Conservation (phyloP, 1,140 invertebrate genomes). For the Lithobius niger region DNA sequence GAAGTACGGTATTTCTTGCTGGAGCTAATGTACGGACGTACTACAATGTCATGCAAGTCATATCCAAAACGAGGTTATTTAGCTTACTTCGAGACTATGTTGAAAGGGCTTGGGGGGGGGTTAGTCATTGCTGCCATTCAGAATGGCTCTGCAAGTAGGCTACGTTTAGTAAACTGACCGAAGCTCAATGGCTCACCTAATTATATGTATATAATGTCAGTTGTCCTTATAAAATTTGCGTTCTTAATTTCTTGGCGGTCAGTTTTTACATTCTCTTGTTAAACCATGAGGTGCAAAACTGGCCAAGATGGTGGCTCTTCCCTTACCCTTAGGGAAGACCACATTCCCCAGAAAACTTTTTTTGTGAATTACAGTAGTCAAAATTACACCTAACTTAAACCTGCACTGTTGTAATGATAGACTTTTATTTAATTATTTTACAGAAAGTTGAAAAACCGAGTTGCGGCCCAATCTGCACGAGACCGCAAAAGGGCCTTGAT, state of each 20-base stretch:
- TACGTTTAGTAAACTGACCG: too few species aligned
- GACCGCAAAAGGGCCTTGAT: constrained; percentile 92
- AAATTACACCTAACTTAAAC: not conserved
- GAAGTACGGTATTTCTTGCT: too few species aligned
- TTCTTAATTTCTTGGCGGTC: constrained; percentile 10
- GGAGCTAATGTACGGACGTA: too few species aligned
- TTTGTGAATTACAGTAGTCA: not conserved
- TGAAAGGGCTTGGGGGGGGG: too few species aligned
- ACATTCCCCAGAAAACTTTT: not conserved
- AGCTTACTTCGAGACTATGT: too few species aligned
- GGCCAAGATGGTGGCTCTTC: not conserved
- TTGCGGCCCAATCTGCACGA: constrained; percentile 92
- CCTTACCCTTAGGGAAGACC: not conserved
- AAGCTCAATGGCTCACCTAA: too few species aligned
- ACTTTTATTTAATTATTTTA: constrained; percentile 20
- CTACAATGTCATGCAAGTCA: too few species aligned
- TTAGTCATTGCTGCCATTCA: too few species aligned
- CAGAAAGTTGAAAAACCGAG: constrained; percentile 91
- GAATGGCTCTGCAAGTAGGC: too few species aligned
- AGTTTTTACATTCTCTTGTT: not conserved
- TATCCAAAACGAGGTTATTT: too few species aligned
- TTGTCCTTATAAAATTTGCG: too few species aligned
- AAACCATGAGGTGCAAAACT: not conserved
- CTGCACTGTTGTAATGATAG: not conserved
- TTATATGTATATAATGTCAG: too few species aligned